Evolutionary conservation across 2,888 invertebrate species (phyloP).

Genomic region (Drosophila meridionalis): DNA sequence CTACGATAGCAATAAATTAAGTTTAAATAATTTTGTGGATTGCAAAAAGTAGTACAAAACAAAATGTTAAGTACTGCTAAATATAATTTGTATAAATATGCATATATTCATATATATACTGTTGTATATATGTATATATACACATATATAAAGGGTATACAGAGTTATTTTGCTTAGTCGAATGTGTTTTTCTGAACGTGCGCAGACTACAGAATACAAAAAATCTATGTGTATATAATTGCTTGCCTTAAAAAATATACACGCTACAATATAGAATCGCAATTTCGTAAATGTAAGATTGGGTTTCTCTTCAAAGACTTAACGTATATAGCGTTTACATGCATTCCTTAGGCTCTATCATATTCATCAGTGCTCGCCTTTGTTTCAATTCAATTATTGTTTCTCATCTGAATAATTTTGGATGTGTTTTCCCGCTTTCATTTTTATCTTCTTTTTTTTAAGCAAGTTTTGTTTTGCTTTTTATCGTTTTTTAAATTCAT

Average conservation of each 20-base stretch:
- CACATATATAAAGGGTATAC: constrained; percentile 18
- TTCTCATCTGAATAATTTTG: constrained; percentile 17
- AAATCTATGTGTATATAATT: constrained; percentile 52
- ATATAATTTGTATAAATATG: constrained; percentile 29
- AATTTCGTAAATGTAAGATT: constrained; percentile 46
- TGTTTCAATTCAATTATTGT: constrained; percentile 37
- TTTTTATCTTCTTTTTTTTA: constrained; percentile 30
- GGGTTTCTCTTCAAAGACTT: constrained; percentile 24
- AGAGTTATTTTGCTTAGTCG: constrained; percentile 24
- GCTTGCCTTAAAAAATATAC: constrained; percentile 29
- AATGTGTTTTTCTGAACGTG: constrained; percentile 55
- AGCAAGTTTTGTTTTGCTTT: constrained; percentile 42
- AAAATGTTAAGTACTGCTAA: constrained; percentile 65
- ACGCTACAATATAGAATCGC: constrained; percentile 47
- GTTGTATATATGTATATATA: constrained; percentile 22
- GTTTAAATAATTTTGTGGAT: constrained; percentile 46
- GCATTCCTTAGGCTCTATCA: constrained; percentile 38
- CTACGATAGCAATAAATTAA: constrained; percentile 62
- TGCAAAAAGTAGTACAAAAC: constrained; percentile 36
- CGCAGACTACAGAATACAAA: constrained; percentile 70
- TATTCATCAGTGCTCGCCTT: constrained; percentile 51
- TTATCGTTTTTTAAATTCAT: constrained; percentile 56
- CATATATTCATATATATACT: constrained; percentile 14
- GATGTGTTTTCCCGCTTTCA: constrained; percentile 21
- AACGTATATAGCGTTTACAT: constrained; percentile 21